Base-by-base conservation (phyloP, 35 echinoderm and acorn worm genomes). In the Heliocidaris tuberculata region DNA sequence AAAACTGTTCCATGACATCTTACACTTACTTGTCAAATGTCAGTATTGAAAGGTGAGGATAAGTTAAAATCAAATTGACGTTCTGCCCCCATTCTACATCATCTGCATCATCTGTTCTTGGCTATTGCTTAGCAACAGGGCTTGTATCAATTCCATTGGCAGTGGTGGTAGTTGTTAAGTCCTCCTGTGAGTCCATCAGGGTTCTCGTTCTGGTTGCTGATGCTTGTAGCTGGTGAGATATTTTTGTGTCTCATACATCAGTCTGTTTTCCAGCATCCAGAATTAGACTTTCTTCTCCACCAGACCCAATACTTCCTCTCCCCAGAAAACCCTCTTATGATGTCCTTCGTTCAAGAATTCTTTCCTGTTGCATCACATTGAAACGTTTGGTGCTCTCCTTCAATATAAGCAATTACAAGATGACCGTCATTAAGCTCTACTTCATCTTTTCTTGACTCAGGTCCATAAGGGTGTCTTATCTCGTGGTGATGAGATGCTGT, bases 1-100 rank as follows among this genome's bases (percentile, higher is more conserved):
- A 42, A 10, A 56, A 21, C 21, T 78, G 65, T 17, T 7, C 27
- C 17, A 78, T 78, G 27, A 5, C 65, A 78, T n/a, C 0, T 27
- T 78, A 78, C 7, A 78, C 91, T 85, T 94, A 94, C 93, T 59
- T 94, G 93, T 42, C 31, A 61, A 85, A 94, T 94, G 61, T 60
- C 47, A 85, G 29, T 86, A 42, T 71, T n/a, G 24, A 94, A 85
- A 27, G 93, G 59, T 31, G 93, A 78, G 31, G 92, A 93, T 24
- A n/a, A n/a, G n/a, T n/a, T n/a, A n/a, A n/a, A n/a, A n/a, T n/a
- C n/a, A n/a, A n/a, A n/a, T n/a, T n/a, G n/a, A n/a, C n/a, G n/a
- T n/a, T n/a, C n/a, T n/a, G n/a, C n/a, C n/a, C n/a, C n/a, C n/a
- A 42, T 32, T 85, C 31, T 78, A 0, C 61, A 94, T 31, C 60